These are phyloP conservation scores for Sebastes miniatus DNA, from an alignment of 2,797 vertebrate species.

Conservation along the genomic window DNA sequence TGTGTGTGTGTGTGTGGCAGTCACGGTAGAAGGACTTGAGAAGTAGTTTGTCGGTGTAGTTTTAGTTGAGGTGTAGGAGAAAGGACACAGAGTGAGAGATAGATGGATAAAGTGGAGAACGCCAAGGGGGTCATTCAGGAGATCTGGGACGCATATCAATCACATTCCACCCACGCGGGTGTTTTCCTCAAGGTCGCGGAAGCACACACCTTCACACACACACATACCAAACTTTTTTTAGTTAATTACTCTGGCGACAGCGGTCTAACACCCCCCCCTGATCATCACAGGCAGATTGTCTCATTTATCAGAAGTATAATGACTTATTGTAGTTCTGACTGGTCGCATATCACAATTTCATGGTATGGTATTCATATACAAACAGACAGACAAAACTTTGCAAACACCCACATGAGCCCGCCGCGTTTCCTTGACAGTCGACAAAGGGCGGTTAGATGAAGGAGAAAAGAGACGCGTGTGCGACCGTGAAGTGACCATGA, in stretches of 20 bases:
- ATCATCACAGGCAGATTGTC: constrained; percentile 37
- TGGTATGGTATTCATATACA: not conserved
- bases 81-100: constrained; percentile 38
- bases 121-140: constrained; percentile 41
- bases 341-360: not conserved
- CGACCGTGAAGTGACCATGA: constrained; percentile 72
- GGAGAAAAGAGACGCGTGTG: constrained; percentile 58
- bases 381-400: constrained; percentile 10
- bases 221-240: constrained; percentile 37
- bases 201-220: constrained; percentile 2
- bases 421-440: constrained; percentile 18
- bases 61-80: constrained; percentile 34
- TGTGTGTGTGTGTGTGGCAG: not conserved
- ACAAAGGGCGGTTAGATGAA: constrained; percentile 41
- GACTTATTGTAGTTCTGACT: constrained; percentile 38
- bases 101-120: constrained; percentile 42
- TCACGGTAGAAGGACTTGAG: not conserved
- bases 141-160: constrained; percentile 69
- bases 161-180: constrained; percentile 59
- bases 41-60: not conserved
- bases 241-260: constrained; percentile 64
- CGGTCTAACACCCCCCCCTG: not conserved
- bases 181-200: constrained; percentile 70
- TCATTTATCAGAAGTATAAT: constrained; percentile 45
- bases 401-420: constrained; percentile 2